phyloP scores from a whole-genome alignment of 2,113 vertebrate genomes.

The Oreochromis niloticus region DNA sequence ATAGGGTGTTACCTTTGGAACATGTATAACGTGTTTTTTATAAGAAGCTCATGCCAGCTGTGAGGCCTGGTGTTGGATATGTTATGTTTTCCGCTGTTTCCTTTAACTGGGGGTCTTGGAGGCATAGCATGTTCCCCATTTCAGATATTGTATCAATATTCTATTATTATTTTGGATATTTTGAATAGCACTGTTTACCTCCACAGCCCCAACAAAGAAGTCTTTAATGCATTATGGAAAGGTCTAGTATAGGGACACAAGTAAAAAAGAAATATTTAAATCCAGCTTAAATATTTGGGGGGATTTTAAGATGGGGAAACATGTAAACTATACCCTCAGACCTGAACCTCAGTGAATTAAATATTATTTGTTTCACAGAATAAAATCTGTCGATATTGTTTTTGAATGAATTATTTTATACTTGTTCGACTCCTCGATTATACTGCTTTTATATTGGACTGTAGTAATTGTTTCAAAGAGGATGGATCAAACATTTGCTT shows the following conservation, averaged over 20 bases:
- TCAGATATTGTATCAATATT: neutral
- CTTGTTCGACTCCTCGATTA: neutral
- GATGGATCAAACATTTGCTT: neutral
- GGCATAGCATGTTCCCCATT: neutral
- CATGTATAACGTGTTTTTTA: neutral
- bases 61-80: neutral
- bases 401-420: neutral
- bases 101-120: neutral
- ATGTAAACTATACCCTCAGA: neutral
- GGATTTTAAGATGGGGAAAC: neutral
- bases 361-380: neutral
- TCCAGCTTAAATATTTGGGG: neutral
- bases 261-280: neutral
- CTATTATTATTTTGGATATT: neutral
- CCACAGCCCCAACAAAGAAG: neutral
- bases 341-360: neutral
- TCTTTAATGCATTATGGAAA: neutral
- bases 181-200: neutral
- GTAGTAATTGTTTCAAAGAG: neutral
- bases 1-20: neutral
- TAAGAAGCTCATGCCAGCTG: neutral
- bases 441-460: neutral
- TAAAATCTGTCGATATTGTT: neutral
- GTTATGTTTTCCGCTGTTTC: neutral
- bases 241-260: rapidly evolving